Percentiles rank a stretch among this genome's conserved stretches.
Evolutionary conservation across 2,113 vertebrate species (phyloP).

Genomic region (Herpailurus yagouaroundi): DNA sequence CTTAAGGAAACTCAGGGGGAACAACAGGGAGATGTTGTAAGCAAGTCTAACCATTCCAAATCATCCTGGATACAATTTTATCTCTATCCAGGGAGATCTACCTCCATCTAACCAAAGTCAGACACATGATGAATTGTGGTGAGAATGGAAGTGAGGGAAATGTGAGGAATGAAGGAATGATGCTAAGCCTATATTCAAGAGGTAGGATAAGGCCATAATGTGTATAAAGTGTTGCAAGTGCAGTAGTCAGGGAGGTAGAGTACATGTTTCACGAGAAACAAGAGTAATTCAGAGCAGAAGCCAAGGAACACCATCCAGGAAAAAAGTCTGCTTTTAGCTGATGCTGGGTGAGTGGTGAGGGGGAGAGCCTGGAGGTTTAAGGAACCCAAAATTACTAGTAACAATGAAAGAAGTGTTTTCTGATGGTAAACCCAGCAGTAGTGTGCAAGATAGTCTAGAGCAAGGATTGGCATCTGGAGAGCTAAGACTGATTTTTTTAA

Average conservation of each 20-base stretch:
- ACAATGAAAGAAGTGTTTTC: not conserved
- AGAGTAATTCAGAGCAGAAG: not conserved
- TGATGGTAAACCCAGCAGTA: not conserved
- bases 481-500: not conserved
- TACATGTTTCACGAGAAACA: not conserved
- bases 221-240: not conserved
- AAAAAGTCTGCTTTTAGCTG: not conserved
- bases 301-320: not conserved
- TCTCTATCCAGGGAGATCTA: not conserved
- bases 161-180: not conserved
- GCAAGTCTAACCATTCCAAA: not conserved
- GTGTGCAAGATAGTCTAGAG: not conserved
- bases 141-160: not conserved
- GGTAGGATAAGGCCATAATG: not conserved
- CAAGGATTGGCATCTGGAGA: not conserved
- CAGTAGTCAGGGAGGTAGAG: not conserved
- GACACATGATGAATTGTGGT: not conserved
- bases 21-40: not conserved
- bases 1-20: not conserved
- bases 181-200: not conserved
- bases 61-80: not conserved
- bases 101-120: not conserved
- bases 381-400: not conserved
- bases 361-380: not conserved
- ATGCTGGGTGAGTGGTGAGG: not conserved